phyloP scores from a whole-genome alignment of 2,797 vertebrate genomes.

The Craterocephalus amniculus region DNA sequence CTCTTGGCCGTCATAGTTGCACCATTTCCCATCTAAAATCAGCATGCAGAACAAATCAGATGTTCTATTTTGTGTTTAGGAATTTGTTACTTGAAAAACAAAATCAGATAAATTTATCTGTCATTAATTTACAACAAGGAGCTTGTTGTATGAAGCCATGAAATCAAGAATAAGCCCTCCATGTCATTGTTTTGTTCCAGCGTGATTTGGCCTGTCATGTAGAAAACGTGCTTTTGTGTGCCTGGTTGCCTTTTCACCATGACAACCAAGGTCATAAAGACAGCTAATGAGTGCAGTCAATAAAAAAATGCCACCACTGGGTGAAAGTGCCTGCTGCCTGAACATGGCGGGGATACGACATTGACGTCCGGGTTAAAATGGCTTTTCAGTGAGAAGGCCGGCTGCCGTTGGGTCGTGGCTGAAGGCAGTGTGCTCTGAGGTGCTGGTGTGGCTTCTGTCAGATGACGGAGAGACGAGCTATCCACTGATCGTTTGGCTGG shows the following conservation, averaged over 20 bases:
- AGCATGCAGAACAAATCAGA: conserved; percentile 11
- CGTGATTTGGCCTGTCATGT: not conserved
- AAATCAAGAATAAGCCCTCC: not conserved
- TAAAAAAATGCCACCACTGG: not conserved
- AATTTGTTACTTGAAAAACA: not conserved
- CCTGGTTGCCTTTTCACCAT: not conserved
- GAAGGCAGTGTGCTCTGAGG: conserved; percentile 78
- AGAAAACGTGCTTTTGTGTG: conserved; percentile 6
- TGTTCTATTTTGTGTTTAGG: not conserved
- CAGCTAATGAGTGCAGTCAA: not conserved
- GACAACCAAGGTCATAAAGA: not conserved
- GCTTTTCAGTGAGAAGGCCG: conserved; percentile 31
- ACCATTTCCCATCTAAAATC: not conserved
- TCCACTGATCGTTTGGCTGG: conserved; percentile 61
- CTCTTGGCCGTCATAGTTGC: not conserved
- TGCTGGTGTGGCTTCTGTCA: conserved; percentile 69
- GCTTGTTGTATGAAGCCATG: not conserved
- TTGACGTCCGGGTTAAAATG: conserved; percentile 22
- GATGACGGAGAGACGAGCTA: conserved; percentile 39
- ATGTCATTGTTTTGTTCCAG: conserved; percentile 12
- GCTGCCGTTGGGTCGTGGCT: conserved; percentile 59
- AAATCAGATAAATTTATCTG: accelerated
- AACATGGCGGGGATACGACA: not conserved
- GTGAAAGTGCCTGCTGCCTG: conserved; percentile 18
- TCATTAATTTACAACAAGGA: not conserved